Evolutionary conservation across 1,140 invertebrate genomes (phyloP).

Genomic region (Drosophila auraria): DNA sequence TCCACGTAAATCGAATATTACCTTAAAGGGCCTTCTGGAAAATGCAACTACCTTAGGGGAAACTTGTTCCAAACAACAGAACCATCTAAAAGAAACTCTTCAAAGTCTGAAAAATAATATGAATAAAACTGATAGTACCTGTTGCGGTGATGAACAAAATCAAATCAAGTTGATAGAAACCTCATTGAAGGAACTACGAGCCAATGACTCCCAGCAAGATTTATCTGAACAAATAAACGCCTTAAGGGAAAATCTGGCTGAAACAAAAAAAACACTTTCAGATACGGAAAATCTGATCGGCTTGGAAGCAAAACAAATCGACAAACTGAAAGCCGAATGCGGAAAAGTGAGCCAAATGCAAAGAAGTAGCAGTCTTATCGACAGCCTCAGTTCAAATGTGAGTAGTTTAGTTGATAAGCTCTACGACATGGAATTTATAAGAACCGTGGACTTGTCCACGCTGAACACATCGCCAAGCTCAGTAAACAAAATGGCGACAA

Average conservation of each 20-base stretch:
- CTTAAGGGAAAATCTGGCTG: not conserved
- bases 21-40: not conserved
- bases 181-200: not conserved
- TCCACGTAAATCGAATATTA: not conserved
- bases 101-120: no score
- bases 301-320: constrained; percentile 1
- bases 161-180: not conserved
- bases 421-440: not conserved
- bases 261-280: constrained; percentile 1
- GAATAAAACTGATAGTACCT: not conserved
- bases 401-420: constrained; percentile 12
- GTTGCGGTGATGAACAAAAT: not conserved
- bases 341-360: not conserved
- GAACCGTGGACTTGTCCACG: not conserved
- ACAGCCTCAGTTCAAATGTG: not conserved
- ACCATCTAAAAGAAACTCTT: not conserved
- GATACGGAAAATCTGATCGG: not conserved
- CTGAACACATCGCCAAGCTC: not conserved
- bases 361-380: not conserved
- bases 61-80: not conserved
- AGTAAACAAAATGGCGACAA: not conserved
- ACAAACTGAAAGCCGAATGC: not conserved
- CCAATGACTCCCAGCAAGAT: not conserved
- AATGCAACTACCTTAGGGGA: not conserved
- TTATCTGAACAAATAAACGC: not conserved